Conservation (phyloP, 2,888 invertebrate species). For the Coenonympha glycerion region DNA sequence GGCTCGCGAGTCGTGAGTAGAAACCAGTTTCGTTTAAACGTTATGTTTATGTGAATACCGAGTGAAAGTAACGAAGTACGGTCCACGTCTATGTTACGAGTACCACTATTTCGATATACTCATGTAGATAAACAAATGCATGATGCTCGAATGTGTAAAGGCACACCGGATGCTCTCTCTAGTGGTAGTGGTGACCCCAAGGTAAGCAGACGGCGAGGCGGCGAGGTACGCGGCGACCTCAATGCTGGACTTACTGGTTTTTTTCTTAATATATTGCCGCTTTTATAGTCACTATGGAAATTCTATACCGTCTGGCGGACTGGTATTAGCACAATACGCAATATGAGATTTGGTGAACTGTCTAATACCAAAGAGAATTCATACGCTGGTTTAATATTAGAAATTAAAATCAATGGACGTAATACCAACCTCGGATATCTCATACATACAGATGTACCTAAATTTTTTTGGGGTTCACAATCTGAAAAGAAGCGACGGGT, state of each 20-base stretch:
- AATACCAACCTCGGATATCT: neutral
- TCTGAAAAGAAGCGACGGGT: too few relatives aligned
- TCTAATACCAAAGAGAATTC: too few relatives aligned
- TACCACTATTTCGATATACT: constrained; percentile 29
- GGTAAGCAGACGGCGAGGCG: constrained; percentile 70
- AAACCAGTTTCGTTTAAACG: constrained; percentile 35
- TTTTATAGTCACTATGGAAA: constrained; percentile 52
- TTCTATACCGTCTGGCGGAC: constrained; percentile 60
- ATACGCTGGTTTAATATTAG: neutral
- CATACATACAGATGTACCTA: too few relatives aligned
- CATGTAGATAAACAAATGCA: constrained; percentile 34
- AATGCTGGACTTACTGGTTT: constrained; percentile 57
- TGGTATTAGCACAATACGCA: constrained; percentile 37
- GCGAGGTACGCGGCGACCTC: constrained; percentile 54
- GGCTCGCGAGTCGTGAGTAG: constrained; percentile 19
- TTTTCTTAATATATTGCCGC: constrained; percentile 56
- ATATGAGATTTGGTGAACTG: constrained; percentile 3
- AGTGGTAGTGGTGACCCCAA: constrained; percentile 51
- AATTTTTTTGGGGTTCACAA: too few relatives aligned
- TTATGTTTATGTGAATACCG: constrained; percentile 37
- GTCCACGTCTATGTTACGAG: constrained; percentile 24
- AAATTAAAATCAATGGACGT: neutral
- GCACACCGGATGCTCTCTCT: constrained; percentile 45
- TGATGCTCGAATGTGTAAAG: constrained; percentile 41
- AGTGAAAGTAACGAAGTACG: constrained; percentile 48